A percentile compares a stretch with the other conserved stretches of the same genome.
phyloP scores from a whole-genome alignment of 23 tunicate genomes.

The Clavelina lepadiformis region DNA sequence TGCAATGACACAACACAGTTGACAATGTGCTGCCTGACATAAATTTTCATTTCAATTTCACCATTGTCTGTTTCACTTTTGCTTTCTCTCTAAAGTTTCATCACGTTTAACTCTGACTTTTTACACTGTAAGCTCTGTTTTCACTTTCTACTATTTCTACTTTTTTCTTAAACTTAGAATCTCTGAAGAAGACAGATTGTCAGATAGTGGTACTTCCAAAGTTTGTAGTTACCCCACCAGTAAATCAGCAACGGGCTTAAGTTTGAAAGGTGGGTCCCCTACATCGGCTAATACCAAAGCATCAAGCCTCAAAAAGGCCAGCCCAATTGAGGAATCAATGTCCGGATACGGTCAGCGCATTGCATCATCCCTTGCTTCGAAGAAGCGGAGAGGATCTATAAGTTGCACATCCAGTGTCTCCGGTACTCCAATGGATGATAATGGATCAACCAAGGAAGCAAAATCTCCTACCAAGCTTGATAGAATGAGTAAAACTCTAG shows the following conservation, averaged over 20 bases:
- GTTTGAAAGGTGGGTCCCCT: too few species aligned
- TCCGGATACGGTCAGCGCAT: conserved; percentile 21
- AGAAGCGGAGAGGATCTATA: background rate
- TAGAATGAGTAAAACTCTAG: conserved; percentile 41
- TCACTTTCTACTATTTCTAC: conserved; percentile 10
- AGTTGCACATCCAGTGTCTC: background rate
- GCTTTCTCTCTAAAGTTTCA: background rate
- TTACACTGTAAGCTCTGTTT: too few species aligned
- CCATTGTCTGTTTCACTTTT: background rate
- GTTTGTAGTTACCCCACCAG: too few species aligned
- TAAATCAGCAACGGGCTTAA: too few species aligned
- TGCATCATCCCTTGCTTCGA: conserved; percentile 1
- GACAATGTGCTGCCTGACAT: too few species aligned
- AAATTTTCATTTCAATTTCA: background rate
- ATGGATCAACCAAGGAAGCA: too few species aligned
- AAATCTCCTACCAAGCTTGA: too few species aligned
- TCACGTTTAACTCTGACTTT: too few species aligned
- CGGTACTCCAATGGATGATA: too few species aligned
- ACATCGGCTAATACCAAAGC: too few species aligned
- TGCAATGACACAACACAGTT: too few species aligned
- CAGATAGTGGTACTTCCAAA: conserved; percentile 40
- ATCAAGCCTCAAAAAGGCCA: too few species aligned
- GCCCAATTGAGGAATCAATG: conserved; percentile 31
- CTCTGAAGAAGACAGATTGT: conserved; percentile 40
- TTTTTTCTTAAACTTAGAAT: conserved; percentile 25